Evolutionary conservation across 2,113 vertebrate genomes (phyloP).

Genomic region (Argyrosomus japonicus): DNA sequence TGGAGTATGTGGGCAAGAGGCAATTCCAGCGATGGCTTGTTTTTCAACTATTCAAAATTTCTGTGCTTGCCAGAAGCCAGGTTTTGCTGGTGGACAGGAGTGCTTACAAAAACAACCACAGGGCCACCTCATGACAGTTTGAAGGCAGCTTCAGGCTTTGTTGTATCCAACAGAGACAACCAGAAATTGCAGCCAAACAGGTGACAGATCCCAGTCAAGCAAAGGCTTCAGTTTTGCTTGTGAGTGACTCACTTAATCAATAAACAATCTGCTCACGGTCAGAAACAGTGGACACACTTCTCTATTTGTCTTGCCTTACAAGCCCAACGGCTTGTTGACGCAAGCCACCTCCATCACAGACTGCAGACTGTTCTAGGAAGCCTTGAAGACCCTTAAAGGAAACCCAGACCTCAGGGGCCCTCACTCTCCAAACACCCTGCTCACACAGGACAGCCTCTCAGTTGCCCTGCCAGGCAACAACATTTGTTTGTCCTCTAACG

Average conservation of each 20-base stretch:
- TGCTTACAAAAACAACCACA: conserved; percentile 10
- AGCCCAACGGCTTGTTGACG: conserved; percentile 67
- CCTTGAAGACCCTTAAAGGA: conserved; percentile 60
- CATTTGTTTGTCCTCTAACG: conserved; percentile 81
- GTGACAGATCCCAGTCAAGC: conserved; percentile 21
- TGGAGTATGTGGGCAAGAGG: background rate
- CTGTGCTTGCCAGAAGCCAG: background rate
- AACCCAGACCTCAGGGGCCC: conserved; percentile 61
- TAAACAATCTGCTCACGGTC: conserved; percentile 40
- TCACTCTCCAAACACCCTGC: conserved; percentile 55
- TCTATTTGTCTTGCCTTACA: conserved; percentile 73
- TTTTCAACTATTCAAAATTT: conserved; percentile 7
- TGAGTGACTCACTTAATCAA: conserved; percentile 48
- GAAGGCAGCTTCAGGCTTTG: background rate
- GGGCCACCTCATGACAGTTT: background rate
- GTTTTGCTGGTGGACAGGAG: conserved; percentile 2
- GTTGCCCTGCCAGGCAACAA: conserved; percentile 75
- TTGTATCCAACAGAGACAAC: conserved; percentile 30
- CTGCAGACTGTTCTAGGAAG: conserved; percentile 67
- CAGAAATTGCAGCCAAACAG: conserved; percentile 21
- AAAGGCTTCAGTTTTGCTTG: conserved; percentile 35
- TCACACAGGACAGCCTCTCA: conserved; percentile 75
- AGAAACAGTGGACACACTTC: conserved; percentile 69
- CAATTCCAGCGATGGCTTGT: background rate
- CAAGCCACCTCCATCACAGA: conserved; percentile 69